phyloP scores from a whole-genome alignment of 2,113 vertebrate species.

The Propithecus coquereli region DNA sequence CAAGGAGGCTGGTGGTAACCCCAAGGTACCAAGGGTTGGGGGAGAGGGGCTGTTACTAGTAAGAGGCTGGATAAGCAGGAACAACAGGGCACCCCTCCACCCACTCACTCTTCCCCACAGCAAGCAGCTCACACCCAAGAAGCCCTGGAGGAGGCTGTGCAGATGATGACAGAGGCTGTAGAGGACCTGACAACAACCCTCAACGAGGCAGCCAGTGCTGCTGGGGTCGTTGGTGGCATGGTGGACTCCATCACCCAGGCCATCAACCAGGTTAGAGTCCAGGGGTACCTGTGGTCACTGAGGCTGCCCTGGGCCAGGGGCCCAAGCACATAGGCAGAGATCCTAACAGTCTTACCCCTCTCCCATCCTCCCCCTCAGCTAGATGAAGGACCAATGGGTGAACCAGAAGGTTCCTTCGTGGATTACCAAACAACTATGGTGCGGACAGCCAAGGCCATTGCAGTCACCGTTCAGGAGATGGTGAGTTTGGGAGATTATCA shows the following conservation, averaged over 20 bases:
- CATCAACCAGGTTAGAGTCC: conserved; percentile 89
- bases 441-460: conserved; percentile 97
- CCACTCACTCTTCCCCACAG: background rate
- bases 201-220: conserved; percentile 93
- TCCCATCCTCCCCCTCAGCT: conserved; percentile 77
- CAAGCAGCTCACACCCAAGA: conserved; percentile 96
- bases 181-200: conserved; percentile 94
- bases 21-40: conserved; percentile 85
- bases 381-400: conserved; percentile 88
- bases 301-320: background rate
- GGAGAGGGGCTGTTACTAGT: background rate
- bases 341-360: background rate
- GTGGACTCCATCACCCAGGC: conserved; percentile 96
- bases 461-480: conserved; percentile 98
- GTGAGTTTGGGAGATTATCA: conserved; percentile 75
- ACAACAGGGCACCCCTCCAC: background rate
- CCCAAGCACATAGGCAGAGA: background rate
- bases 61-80: background rate
- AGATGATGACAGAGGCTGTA: conserved; percentile 99
- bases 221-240: conserved; percentile 96
- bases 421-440: conserved; percentile 99
- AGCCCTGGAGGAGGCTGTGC: conserved; percentile 94
- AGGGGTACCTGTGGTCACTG: background rate
- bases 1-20: conserved; percentile 98
- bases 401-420: conserved; percentile 96